These are phyloP conservation scores for Microctenopoma lineatum DNA, from an alignment of 2,797 vertebrate species.

Conservation along the genomic window DNA sequence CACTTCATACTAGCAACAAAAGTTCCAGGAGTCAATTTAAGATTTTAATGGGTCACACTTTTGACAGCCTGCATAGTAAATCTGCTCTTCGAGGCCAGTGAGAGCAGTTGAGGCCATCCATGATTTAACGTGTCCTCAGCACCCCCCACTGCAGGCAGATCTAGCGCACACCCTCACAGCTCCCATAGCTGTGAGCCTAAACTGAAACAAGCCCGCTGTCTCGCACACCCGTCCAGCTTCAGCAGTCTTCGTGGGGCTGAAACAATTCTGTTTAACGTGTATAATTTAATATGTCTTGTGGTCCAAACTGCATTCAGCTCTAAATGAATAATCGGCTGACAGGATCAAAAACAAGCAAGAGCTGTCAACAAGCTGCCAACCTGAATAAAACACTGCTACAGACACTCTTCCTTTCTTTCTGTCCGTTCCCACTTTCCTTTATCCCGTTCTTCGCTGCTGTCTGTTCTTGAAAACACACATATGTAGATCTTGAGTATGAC, in stretches of 20 bases:
- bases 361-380: conserved; percentile 74
- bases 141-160: conserved; percentile 38
- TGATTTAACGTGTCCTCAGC: conserved; percentile 67
- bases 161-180: conserved; percentile 24
- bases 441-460: conserved; percentile 29
- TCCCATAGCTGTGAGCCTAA: conserved; percentile 42
- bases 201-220: conserved; percentile 48
- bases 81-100: conserved; percentile 44
- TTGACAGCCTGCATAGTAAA: conserved; percentile 66
- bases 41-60: conserved; percentile 60
- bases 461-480: conserved; percentile 31
- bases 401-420: conserved; percentile 19
- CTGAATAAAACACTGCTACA: conserved; percentile 68
- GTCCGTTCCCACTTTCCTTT: neutral
- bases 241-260: conserved; percentile 30
- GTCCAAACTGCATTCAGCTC: conserved; percentile 68
- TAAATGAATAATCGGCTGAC: conserved; percentile 77
- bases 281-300: conserved; percentile 74
- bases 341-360: conserved; percentile 67
- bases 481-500: conserved; percentile 29
- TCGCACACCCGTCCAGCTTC: conserved; percentile 29
- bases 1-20: conserved; percentile 54
- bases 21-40: conserved; percentile 43
- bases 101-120: conserved; percentile 60
- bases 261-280: conserved; percentile 66